phyloP scores from a whole-genome alignment of 1,140 invertebrate genomes.

The Trichonephila clavipes region DNA sequence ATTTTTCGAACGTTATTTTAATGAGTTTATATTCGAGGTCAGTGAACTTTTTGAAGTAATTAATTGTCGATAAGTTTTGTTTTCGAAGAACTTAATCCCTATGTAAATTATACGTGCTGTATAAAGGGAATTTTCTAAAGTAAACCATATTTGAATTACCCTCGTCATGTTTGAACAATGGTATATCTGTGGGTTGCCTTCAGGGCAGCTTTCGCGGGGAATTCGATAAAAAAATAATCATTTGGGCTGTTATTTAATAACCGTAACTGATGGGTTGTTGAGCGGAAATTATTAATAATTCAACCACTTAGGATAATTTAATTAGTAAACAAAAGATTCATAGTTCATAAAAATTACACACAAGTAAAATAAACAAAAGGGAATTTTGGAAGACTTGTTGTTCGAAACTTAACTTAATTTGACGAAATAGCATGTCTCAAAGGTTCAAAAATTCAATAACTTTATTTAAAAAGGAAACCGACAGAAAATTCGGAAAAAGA shows the following conservation, averaged over 20 bases:
- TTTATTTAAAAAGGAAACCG: too few species aligned
- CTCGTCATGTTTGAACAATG: conserved; percentile 23
- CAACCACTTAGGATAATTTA: background rate
- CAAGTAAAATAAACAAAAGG: too few species aligned
- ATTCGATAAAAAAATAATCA: background rate
- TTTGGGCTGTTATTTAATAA: background rate
- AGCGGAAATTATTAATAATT: background rate
- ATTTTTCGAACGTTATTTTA: background rate
- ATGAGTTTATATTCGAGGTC: conserved; percentile 22
- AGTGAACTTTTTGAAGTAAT: background rate
- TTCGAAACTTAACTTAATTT: too few species aligned
- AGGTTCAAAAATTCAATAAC: too few species aligned
- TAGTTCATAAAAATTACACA: background rate
- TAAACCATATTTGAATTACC: background rate
- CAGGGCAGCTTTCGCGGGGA: background rate
- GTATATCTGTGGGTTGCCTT: background rate
- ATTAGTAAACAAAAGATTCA: background rate
- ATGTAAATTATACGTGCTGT: background rate
- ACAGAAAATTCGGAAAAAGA: too few species aligned
- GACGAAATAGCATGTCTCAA: too few species aligned
- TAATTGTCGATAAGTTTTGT: background rate
- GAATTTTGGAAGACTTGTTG: too few species aligned
- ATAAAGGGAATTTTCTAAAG: background rate
- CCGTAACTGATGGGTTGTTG: background rate
- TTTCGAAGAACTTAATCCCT: background rate